Percentiles rank a stretch among this genome's conserved stretches.
Conservation (phyloP, 2,113 vertebrate species). For the Platichthys stellatus region DNA sequence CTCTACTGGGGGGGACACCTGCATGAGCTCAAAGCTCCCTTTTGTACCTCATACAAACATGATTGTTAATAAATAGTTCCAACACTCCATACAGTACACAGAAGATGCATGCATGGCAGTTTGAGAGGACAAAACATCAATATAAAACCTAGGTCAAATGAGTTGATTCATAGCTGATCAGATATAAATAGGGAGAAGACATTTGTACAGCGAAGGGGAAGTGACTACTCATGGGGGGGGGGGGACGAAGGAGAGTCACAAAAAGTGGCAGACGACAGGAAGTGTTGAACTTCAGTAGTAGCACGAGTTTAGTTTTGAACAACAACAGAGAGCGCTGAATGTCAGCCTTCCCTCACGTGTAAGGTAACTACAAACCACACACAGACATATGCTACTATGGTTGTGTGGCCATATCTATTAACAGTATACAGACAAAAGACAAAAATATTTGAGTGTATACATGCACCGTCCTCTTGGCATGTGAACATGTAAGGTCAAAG, state of each 20-base stretch:
- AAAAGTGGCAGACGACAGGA: conserved; percentile 59
- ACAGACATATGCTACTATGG: conserved; percentile 79
- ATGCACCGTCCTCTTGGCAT: conserved; percentile 40
- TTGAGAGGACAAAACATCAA: conserved; percentile 82
- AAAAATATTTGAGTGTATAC: conserved; percentile 51
- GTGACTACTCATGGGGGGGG: conserved; percentile 15
- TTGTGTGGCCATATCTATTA: conserved; percentile 50
- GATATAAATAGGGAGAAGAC: conserved; percentile 68
- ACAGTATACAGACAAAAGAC: conserved; percentile 43
- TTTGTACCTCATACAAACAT: conserved; percentile 79
- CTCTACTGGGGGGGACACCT: conserved; percentile 73
- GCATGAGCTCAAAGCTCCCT: conserved; percentile 73
- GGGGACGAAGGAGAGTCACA: conserved; percentile 28
- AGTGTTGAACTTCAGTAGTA: conserved; percentile 83
- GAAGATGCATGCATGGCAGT: conserved; percentile 90
- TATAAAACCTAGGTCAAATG: conserved; percentile 85
- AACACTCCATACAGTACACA: conserved; percentile 85
- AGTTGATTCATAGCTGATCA: conserved; percentile 68
- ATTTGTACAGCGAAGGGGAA: conserved; percentile 70
- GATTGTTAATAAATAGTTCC: conserved; percentile 81
- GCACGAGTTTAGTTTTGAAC: conserved; percentile 67
- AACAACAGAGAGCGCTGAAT: conserved; percentile 80
- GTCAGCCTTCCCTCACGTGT: conserved; percentile 81
- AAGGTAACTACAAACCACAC: conserved; percentile 70
- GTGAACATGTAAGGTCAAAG: conserved; percentile 54